Percentiles rank a stretch among this genome's conserved stretches.
Conservation (phyloP, 2,888 invertebrate genomes). For the Xylota sylvarum region DNA sequence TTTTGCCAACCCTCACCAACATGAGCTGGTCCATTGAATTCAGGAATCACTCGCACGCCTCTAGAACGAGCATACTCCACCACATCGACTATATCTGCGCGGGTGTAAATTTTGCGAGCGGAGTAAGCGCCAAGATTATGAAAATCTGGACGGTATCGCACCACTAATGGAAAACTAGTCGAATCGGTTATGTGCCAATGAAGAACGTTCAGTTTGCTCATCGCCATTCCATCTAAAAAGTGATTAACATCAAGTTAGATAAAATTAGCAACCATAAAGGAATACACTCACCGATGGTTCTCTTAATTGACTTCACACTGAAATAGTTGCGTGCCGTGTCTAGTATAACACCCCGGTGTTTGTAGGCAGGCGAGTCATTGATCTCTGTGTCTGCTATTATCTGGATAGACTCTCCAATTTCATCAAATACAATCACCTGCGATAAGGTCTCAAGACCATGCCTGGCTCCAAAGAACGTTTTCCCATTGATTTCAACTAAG, state of each 20-base stretch:
- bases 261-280: neutral
- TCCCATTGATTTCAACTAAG: conserved; percentile 85
- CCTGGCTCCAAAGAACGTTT: conserved; percentile 86
- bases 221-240: conserved; percentile 92
- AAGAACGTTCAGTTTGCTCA: conserved; percentile 95
- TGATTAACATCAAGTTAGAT: conserved; percentile 76
- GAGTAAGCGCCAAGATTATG: conserved; percentile 92
- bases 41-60: conserved; percentile 95
- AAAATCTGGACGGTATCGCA: conserved; percentile 89
- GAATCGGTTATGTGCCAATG: conserved; percentile 98
- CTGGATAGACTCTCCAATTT: conserved; percentile 84
- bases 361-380: conserved; percentile 92
- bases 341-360: conserved; percentile 94
- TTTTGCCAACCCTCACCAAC: conserved; percentile 94
- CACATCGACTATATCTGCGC: conserved; percentile 86
- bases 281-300: conserved; percentile 87
- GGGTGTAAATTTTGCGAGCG: conserved; percentile 88
- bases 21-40: conserved; percentile 96
- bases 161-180: conserved; percentile 96
- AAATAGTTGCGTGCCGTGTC: conserved; percentile 95
- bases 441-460: conserved; percentile 82
- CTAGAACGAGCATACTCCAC: conserved; percentile 89
- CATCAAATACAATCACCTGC: no score
- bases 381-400: conserved; percentile 88
- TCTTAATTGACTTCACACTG: conserved; percentile 85